Evolutionary conservation across 2,888 invertebrate genomes (phyloP).

Genomic region (Apoderus coryli): DNA sequence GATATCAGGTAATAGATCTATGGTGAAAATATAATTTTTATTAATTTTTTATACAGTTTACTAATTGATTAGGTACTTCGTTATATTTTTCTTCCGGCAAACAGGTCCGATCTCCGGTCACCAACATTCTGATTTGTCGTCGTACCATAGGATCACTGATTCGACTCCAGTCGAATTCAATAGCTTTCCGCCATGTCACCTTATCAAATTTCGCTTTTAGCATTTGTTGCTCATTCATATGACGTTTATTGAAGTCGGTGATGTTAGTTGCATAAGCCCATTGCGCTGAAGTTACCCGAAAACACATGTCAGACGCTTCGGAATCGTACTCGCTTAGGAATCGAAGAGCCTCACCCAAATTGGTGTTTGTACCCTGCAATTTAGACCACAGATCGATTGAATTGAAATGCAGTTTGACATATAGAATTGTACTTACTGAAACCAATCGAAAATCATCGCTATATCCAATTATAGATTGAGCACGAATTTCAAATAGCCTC

Average conservation of each 20-base stretch:
- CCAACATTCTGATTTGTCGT: conserved; percentile 55
- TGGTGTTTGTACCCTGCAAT: conserved; percentile 46
- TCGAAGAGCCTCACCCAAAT: conserved; percentile 51
- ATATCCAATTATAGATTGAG: too few species aligned
- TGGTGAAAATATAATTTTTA: conserved; percentile 12
- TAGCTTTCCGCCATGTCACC: conserved; percentile 58
- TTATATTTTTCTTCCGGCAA: conserved; percentile 57
- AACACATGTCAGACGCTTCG: conserved; percentile 59
- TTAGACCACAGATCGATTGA: too few species aligned
- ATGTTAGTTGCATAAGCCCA: conserved; percentile 68
- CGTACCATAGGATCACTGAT: conserved; percentile 50
- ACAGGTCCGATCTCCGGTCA: conserved; percentile 57
- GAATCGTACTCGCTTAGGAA: conserved; percentile 59
- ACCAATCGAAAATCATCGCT: too few species aligned
- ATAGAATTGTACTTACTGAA: too few species aligned
- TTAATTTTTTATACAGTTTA: conserved; percentile 5
- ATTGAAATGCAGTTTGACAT: too few species aligned
- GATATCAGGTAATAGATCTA: conserved; percentile 56
- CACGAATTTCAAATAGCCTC: too few species aligned
- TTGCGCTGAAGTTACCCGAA: conserved; percentile 52
- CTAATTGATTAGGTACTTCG: conserved; percentile 38
- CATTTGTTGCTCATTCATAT: conserved; percentile 58
- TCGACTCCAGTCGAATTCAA: conserved; percentile 51
- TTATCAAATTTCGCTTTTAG: conserved; percentile 59
- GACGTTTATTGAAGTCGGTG: conserved; percentile 52